A percentile compares a stretch with the other conserved stretches of the same genome.
These are phyloP conservation scores for Sinotaia quadrata DNA, from an alignment of 2,888 invertebrate species.

Conservation along the genomic window DNA sequence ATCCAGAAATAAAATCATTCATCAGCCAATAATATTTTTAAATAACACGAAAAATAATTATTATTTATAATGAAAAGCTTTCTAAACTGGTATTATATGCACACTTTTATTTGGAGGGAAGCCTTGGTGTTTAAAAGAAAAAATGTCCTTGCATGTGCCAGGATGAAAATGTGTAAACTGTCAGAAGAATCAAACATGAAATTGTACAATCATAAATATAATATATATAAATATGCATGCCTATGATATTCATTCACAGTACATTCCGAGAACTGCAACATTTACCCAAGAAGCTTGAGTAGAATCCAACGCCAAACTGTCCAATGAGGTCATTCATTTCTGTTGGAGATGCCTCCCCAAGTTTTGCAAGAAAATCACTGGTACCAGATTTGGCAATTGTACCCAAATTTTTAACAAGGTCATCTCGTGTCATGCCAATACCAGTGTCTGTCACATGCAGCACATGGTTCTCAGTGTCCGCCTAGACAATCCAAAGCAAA, in stretches of 20 bases:
- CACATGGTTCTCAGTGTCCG: slow-evolving; percentile 91
- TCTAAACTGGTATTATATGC: too few species aligned
- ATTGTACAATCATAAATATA: not conserved
- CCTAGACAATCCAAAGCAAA: slow-evolving; percentile 74
- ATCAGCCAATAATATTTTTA: too few species aligned
- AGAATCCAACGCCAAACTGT: slow-evolving; percentile 99
- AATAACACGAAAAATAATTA: too few species aligned
- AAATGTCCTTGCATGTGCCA: not conserved
- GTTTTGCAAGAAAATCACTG: slow-evolving; percentile 93
- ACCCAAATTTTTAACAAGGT: slow-evolving; percentile 95
- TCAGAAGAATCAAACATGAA: not conserved
- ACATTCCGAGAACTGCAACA: not conserved
- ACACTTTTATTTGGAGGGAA: too few species aligned
- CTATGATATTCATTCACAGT: too few species aligned
- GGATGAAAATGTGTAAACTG: not conserved
- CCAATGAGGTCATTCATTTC: slow-evolving; percentile 98
- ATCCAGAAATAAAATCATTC: too few species aligned
- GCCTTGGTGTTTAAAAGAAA: too few species aligned
- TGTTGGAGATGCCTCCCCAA: slow-evolving; percentile 75
- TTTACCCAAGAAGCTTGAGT: slow-evolving; percentile 89
- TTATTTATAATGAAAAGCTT: too few species aligned
- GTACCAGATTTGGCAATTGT: slow-evolving; percentile 99
- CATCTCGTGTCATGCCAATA: slow-evolving; percentile 96
- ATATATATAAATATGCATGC: not conserved
- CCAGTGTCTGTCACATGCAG: slow-evolving; percentile 97